A percentile compares a stretch with the other conserved stretches of the same genome.
Evolutionary conservation across 2,113 vertebrate species (phyloP).

Genomic region (Chascanopsetta lugubris): DNA sequence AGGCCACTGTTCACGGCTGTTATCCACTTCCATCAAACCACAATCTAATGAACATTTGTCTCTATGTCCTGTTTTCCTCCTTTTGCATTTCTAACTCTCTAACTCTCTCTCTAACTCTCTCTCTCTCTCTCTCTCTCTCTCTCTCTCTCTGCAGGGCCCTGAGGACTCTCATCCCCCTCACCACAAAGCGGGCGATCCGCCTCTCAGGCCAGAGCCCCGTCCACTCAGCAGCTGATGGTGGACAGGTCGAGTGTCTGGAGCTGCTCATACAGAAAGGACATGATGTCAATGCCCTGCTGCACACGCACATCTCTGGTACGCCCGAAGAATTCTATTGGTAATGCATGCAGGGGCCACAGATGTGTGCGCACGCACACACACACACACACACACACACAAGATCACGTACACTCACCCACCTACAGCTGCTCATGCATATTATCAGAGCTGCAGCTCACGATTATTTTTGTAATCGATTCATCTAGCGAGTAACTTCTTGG

Average conservation of each 20-base stretch:
- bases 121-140: conserved; percentile 4
- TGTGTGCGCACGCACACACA: background rate
- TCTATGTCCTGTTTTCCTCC: conserved; percentile 39
- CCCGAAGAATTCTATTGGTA: background rate
- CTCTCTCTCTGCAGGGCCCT: conserved; percentile 73
- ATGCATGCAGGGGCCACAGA: background rate
- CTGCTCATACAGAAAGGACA: conserved; percentile 85
- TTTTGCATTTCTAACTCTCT: conserved; percentile 35
- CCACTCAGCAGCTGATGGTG: conserved; percentile 88
- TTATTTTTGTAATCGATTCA: too few relatives aligned
- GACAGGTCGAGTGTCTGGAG: conserved; percentile 84
- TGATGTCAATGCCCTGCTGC: conserved; percentile 82
- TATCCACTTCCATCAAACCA: conserved; percentile 48
- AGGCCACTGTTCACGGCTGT: conserved; percentile 48
- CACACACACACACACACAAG: background rate
- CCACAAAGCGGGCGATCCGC: conserved; percentile 82
- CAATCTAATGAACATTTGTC: conserved; percentile 54
- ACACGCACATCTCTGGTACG: conserved; percentile 79
- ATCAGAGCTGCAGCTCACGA: too few relatives aligned
- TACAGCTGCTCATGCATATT: too few relatives aligned
- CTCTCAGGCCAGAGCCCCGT: conserved; percentile 84
- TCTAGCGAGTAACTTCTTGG: too few relatives aligned
- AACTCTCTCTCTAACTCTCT: conserved; percentile 19
- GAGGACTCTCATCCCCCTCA: conserved; percentile 85
- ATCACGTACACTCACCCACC: too few relatives aligned